Percentiles rank a stretch among this genome's conserved stretches.
phyloP scores from a whole-genome alignment of 2,797 vertebrate genomes.

The Enteromius treurensis region DNA sequence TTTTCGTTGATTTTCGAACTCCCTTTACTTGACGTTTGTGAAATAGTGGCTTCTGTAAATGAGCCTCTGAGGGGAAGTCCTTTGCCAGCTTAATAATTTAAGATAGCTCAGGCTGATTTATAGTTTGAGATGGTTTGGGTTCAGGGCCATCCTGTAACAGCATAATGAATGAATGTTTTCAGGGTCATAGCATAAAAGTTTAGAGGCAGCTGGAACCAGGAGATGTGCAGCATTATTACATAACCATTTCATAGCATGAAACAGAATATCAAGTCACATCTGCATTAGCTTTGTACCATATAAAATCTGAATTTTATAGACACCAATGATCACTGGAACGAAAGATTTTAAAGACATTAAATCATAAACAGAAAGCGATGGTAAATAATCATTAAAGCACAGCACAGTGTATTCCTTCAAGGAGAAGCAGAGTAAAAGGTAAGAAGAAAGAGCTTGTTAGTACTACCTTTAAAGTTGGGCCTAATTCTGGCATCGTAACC shows the following conservation, averaged over 20 bases:
- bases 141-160: slow-evolving; percentile 6
- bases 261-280: neutral
- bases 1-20: neutral
- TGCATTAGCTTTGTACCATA: neutral
- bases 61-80: slow-evolving; percentile 30
- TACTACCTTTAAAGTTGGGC: slow-evolving; percentile 88
- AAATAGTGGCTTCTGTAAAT: slow-evolving; percentile 29
- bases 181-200: slow-evolving; percentile 16
- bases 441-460: neutral
- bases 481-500: slow-evolving; percentile 90
- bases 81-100: slow-evolving; percentile 43
- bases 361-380: neutral
- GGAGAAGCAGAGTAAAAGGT: neutral
- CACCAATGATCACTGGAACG: neutral
- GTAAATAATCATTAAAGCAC: neutral
- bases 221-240: slow-evolving; percentile 3
- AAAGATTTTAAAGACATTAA: neutral
- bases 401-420: neutral
- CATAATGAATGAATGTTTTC: slow-evolving; percentile 22
- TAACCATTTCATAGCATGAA: slow-evolving; percentile 25
- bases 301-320: neutral
- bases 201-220: slow-evolving; percentile 9
- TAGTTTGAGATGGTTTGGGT: slow-evolving; percentile 27
- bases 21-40: slow-evolving; percentile 22
- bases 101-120: slow-evolving; percentile 16